Evolutionary conservation across 2,797 vertebrate genomes (phyloP).

Genomic region (Lerista edwardsae): DNA sequence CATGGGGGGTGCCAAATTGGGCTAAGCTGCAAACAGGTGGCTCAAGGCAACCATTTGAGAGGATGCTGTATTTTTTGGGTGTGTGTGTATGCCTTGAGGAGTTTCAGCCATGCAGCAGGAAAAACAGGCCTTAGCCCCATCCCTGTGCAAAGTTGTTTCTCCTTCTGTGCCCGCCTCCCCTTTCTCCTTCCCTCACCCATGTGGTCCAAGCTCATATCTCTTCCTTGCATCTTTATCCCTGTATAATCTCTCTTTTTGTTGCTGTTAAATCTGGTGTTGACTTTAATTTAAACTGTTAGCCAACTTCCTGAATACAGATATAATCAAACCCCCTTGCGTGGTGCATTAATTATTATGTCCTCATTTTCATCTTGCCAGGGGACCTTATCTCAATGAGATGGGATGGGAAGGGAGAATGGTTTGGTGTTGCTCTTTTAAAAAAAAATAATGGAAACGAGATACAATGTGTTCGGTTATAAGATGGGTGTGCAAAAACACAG

Average conservation of each 20-base stretch:
- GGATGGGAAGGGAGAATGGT: constrained; percentile 31
- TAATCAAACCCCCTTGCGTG: neutral
- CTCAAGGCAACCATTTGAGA: neutral
- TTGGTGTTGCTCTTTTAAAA: constrained; percentile 36
- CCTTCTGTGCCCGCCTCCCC: accelerated
- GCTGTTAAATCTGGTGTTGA: constrained; percentile 43
- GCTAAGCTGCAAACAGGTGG: neutral
- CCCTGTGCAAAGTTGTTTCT: neutral
- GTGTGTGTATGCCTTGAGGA: neutral
- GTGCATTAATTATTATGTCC: constrained; percentile 69
- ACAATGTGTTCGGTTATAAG: neutral
- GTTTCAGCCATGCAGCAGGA: neutral
- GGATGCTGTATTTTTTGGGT: neutral
- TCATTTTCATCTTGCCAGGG: constrained; percentile 66
- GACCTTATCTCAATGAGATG: constrained; percentile 61
- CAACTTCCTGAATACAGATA: constrained; percentile 52
- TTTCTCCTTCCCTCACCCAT: neutral
- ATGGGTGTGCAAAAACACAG: neutral
- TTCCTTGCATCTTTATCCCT: constrained; percentile 57
- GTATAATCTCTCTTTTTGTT: constrained; percentile 41
- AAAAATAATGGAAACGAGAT: neutral
- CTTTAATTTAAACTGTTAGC: constrained; percentile 69
- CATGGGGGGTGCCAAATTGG: neutral
- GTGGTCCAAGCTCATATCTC: constrained; percentile 47
- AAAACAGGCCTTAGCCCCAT: neutral